Evolutionary conservation across 2,888 invertebrate genomes (phyloP).

Genomic region (Drosophila lacicola): DNA sequence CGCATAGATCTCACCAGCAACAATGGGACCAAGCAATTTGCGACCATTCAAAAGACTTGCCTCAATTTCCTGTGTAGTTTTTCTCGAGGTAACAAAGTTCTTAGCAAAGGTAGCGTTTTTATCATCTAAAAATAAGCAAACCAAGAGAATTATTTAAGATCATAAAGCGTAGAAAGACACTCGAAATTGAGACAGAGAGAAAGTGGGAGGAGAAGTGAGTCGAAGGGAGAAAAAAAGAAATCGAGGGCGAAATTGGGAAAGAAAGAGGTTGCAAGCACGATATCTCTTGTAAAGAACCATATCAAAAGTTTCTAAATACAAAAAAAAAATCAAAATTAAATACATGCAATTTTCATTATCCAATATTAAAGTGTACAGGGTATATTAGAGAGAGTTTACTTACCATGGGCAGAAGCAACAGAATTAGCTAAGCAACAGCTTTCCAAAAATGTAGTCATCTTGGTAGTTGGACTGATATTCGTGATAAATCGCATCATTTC

Average conservation of each 20-base stretch:
- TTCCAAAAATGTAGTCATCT: slow-evolving; percentile 97
- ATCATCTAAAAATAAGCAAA: slow-evolving; percentile 38
- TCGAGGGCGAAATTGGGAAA: no score
- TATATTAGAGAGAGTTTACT: neutral
- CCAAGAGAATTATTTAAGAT: no score
- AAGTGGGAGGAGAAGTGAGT: neutral
- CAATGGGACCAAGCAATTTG: slow-evolving; percentile 97
- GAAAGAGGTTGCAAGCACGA: no score
- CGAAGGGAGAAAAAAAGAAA: no score
- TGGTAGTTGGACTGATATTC: slow-evolving; percentile 94
- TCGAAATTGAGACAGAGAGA: no score
- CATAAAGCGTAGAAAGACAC: no score
- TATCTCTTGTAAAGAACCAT: no score
- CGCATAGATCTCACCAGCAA: slow-evolving; percentile 96
- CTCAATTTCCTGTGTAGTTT: slow-evolving; percentile 95
- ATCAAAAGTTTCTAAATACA: no score
- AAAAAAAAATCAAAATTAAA: no score
- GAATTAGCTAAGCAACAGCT: slow-evolving; percentile 99
- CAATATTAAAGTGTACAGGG: no score
- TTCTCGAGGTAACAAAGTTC: slow-evolving; percentile 95
- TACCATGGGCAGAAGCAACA: slow-evolving; percentile 97
- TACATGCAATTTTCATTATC: no score
- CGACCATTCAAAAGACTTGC: slow-evolving; percentile 97
- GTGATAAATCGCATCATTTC: slow-evolving; percentile 99
- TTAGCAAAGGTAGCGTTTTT: slow-evolving; percentile 84